These are phyloP conservation scores for Listrodromus nycthemerus DNA, from an alignment of 2,888 invertebrate genomes.

Conservation along the genomic window DNA sequence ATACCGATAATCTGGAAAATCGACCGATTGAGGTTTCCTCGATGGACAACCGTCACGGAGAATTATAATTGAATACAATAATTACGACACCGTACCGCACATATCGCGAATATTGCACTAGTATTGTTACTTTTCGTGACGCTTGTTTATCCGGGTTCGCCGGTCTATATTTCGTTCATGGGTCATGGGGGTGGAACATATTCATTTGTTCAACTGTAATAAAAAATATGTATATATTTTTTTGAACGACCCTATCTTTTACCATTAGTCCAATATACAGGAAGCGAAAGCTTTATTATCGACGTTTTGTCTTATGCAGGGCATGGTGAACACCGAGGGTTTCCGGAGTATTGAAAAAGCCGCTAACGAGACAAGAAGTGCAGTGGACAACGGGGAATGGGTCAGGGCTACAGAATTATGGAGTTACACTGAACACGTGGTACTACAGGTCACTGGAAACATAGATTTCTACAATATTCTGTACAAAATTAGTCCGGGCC, in stretches of 20 bases:
- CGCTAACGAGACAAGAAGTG: conserved; percentile 86
- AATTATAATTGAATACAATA: too few species aligned
- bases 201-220: too few species aligned
- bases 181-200: too few species aligned
- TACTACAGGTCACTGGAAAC: conserved; percentile 87
- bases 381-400: conserved; percentile 87
- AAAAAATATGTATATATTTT: too few species aligned
- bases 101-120: too few species aligned
- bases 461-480: conserved; percentile 95
- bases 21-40: neutral
- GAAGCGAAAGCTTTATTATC: neutral
- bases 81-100: too few species aligned
- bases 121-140: too few species aligned
- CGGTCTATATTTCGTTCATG: too few species aligned
- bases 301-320: conserved; percentile 79
- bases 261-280: neutral
- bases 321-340: conserved; percentile 90
- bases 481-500: conserved; percentile 81
- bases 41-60: too few species aligned
- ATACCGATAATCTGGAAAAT: neutral
- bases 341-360: conserved; percentile 86
- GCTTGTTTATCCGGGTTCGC: too few species aligned
- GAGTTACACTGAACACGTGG: conserved; percentile 87
- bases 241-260: too few species aligned
- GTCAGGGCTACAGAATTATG: conserved; percentile 88